Percentiles rank a stretch among this genome's conserved stretches.
Evolutionary conservation across 2,113 vertebrate genomes (phyloP).

Genomic region (Monopterus albus): DNA sequence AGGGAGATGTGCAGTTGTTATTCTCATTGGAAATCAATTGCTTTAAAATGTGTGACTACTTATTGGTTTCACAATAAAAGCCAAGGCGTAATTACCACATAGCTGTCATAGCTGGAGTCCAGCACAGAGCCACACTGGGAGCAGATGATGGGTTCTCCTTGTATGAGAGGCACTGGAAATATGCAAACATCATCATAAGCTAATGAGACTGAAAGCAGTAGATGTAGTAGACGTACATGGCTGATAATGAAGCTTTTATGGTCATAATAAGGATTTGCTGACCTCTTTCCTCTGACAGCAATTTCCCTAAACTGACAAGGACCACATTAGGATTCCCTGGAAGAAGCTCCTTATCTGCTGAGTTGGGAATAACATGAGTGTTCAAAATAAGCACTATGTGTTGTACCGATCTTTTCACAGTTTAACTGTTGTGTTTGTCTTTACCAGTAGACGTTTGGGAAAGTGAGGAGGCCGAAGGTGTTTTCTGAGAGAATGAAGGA

Average conservation of each 20-base stretch:
- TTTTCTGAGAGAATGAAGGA: slow-evolving; percentile 16
- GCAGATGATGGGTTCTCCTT: slow-evolving; percentile 63
- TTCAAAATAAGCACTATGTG: background rate
- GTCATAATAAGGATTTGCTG: slow-evolving; percentile 33
- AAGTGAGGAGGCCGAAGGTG: background rate
- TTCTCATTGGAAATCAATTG: slow-evolving; percentile 3
- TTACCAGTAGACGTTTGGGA: background rate
- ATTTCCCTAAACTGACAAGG: slow-evolving; percentile 75
- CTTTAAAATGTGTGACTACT: background rate
- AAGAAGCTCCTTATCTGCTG: slow-evolving; percentile 55
- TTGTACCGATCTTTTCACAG: background rate
- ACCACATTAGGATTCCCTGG: slow-evolving; percentile 81
- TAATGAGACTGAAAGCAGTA: background rate
- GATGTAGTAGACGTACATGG: no score
- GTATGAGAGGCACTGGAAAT: slow-evolving; percentile 57
- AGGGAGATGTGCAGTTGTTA: background rate
- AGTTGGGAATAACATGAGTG: background rate
- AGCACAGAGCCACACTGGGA: slow-evolving; percentile 69
- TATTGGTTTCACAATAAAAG: background rate
- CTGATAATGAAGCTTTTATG: background rate
- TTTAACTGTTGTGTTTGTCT: background rate
- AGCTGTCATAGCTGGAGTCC: slow-evolving; percentile 67
- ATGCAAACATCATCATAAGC: background rate
- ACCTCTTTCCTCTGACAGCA: slow-evolving; percentile 74
- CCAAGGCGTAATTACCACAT: slow-evolving; percentile 54